Evolutionary conservation across 1,140 invertebrate species (phyloP), one percentile per base, ranked within the genome.

Genomic region (Leucophenga varia): DNA sequence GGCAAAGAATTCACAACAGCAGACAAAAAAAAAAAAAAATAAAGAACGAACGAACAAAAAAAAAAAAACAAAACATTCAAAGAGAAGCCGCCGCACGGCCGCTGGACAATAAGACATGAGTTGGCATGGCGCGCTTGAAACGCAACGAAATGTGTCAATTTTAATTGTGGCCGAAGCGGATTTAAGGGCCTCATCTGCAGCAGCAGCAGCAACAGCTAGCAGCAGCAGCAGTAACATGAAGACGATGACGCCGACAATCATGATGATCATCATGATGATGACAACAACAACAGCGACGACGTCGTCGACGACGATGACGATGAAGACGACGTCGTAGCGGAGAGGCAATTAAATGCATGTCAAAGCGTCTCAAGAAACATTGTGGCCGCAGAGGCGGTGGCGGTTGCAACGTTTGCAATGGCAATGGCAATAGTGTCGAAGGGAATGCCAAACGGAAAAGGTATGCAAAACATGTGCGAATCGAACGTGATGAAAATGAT

Each of bases 401-500:
- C 40, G 55, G 44, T 43, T 50, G 52, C 51, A 35, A 32, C 17
- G 31, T 28, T 30, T 14, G 31, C 32, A 48, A 25, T 41, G 34
- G 32, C 31, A 42, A 14, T 49, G 47, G 18, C 10, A 13, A 18
- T 50, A 31, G 19, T 45, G 43, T 41, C 39, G 43, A 52, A 31
- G 44, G 43, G 25, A 30, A 47, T 47, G 46, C 46, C 47, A 36
- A 14, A 6, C 17, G 32, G 47, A 47, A 30, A 46, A 55, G 49
- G 59, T 65, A 70, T 70, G 65, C 65, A 70, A 70, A 70, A 70
- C 65, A 70, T 70, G 65, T 65, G 67, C 65, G 67, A 64, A 63
- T 70, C 61, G 65, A 70, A 70, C 65, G 65, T 70, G 65, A 70
- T 70, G 61, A 70, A 65, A 70, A 70, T 70, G 65, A 70, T 70